Conservation (phyloP, 2,113 vertebrate species). For the Dasyprocta punctata region DNA sequence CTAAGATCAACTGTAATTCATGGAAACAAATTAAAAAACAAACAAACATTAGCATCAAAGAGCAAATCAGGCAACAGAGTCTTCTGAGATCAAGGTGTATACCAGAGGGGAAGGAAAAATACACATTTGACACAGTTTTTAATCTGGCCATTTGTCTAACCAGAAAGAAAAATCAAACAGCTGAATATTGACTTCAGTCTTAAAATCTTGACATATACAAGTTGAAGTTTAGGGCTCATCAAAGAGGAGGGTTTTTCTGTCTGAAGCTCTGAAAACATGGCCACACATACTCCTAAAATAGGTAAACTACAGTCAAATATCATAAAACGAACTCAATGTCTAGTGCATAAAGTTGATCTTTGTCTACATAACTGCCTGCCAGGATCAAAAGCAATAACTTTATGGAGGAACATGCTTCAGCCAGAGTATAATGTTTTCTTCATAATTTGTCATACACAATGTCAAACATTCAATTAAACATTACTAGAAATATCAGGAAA, state of each 20-base stretch:
- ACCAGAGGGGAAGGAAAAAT: not conserved
- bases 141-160: not conserved
- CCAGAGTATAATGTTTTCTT: not conserved
- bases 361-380: not conserved
- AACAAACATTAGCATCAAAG: conserved; percentile 9
- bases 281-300: not conserved
- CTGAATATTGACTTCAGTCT: not conserved
- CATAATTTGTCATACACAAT: not conserved
- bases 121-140: not conserved
- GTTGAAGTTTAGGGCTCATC: not conserved
- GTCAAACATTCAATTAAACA: not conserved
- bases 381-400: not conserved
- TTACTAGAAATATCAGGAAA: not conserved
- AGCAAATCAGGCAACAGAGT: not conserved
- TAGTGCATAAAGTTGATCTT: not conserved
- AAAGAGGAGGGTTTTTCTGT: not conserved
- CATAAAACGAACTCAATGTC: not conserved
- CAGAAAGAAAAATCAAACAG: not conserved
- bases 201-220: not conserved
- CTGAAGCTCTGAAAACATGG: not conserved
- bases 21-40: not conserved
- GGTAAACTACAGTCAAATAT: not conserved
- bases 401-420: not conserved
- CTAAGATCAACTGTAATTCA: not conserved
- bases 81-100: not conserved